Evolutionary conservation across 1,140 invertebrate genomes (phyloP), one percentile per base, ranked within the genome.

Genomic region (Drosophila sp.): DNA sequence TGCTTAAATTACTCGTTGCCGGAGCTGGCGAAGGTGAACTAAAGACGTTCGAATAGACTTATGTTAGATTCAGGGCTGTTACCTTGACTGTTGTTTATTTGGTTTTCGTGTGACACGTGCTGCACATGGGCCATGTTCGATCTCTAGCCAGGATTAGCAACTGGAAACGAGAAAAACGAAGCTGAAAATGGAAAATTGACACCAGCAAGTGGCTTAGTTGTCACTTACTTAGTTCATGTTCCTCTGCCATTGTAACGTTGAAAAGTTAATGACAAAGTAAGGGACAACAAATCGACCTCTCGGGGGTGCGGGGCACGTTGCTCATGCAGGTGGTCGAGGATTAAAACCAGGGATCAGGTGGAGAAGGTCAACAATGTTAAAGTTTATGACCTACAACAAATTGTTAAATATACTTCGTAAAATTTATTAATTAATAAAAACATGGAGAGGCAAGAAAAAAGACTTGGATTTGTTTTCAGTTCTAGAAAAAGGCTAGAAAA

Each of bases 41-140:
- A 63, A 35, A 47, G 47, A 35, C 73, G 50, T 29, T 7, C 10
- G 2, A 32, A 10, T 41, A 54, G 8, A 33, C 40, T 69, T 29
- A 11, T 63, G 66, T 60, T 62, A 63, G 57, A 27, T 63, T 69
- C 80, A 79, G 80, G 67, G 67, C 47, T 87, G 71, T 68, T 72
- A 60, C 83, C 83, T 87, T 87, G 72, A 89, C 69, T 73, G 60
- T 70, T 50, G 64, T 54, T 80, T 63, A 77, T 77, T 50, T 35
- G 6, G 23, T 41, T 64, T 54, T 80, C 56, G 73, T 77, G 56
- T 33, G 11, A 3, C 55, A 33, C 55, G 32, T 35, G 54, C 50
- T 17, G 33, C 38, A 44, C 38, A 44, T 27, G 17, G 32, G n/a
- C 23, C 17, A 38, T 29, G n/a, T 29, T 33, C 7, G 44, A 50